Conservation (phyloP, 1,140 invertebrate genomes). For the Whitmania pigra region DNA sequence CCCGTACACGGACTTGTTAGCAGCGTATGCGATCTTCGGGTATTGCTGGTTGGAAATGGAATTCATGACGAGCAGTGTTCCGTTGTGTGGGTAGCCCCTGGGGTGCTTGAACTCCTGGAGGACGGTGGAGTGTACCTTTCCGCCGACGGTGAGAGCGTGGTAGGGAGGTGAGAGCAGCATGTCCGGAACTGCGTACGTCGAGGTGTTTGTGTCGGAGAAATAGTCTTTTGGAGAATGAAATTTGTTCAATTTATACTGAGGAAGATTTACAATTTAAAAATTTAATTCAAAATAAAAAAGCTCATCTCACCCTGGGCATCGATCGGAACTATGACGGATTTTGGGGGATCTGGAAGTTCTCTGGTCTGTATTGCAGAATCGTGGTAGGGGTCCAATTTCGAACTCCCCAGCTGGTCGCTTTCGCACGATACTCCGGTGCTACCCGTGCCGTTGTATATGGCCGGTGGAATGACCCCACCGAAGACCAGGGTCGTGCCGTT, state of each 20-base stretch:
- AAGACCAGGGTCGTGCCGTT: neutral
- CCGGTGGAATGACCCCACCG: neutral
- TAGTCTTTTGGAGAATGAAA: neutral
- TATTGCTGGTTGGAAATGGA: neutral
- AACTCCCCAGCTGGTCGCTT: constrained; percentile 42
- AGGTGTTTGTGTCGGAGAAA: constrained; percentile 17
- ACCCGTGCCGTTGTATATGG: constrained; percentile 4
- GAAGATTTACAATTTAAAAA: neutral
- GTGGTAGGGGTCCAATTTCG: constrained; percentile 53
- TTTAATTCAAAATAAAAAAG: too few relatives aligned
- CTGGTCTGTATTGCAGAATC: constrained; percentile 30
- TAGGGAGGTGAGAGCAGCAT: neutral
- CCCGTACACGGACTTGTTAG: constrained; percentile 46
- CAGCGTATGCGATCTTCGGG: constrained; percentile 51
- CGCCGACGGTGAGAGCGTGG: neutral
- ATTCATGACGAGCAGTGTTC: neutral
- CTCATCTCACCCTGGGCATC: constrained; percentile 8
- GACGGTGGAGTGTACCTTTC: neutral
- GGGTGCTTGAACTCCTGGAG: neutral
- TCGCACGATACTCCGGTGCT: constrained; percentile 14
- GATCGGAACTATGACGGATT: constrained; percentile 15
- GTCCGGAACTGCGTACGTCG: constrained; percentile 17
- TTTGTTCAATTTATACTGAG: neutral
- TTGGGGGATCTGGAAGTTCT: constrained; percentile 33
- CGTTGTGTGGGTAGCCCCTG: neutral